phyloP scores from a whole-genome alignment of 2,797 vertebrate genomes.

The Neostethus bicornis region DNA sequence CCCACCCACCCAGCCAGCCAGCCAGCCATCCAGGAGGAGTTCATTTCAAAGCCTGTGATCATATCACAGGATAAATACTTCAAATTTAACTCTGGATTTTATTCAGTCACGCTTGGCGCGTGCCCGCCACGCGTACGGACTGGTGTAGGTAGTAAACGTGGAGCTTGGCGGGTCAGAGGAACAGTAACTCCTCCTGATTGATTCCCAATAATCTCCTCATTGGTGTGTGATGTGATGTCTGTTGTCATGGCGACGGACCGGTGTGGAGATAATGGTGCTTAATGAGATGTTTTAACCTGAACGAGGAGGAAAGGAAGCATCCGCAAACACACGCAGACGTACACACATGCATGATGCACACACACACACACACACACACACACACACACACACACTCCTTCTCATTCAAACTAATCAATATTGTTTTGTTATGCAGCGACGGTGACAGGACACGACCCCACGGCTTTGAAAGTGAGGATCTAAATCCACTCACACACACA shows the following conservation, averaged over 20 bases:
- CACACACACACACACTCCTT: slow-evolving; percentile 27
- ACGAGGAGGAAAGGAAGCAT: slow-evolving; percentile 46
- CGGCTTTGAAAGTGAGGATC: slow-evolving; percentile 21
- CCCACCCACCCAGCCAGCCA: slow-evolving; percentile 20
- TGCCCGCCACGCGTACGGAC: no score
- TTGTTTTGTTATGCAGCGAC: slow-evolving; percentile 30
- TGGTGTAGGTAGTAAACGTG: slow-evolving; percentile 66
- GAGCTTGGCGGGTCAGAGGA: slow-evolving; percentile 62
- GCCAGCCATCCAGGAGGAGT: no score
- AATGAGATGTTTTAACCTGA: slow-evolving; percentile 73
- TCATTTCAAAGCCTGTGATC: slow-evolving; percentile 52
- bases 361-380: no score
- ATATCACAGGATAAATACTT: slow-evolving; percentile 15
- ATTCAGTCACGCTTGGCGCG: slow-evolving; percentile 1
- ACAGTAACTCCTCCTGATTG: slow-evolving; percentile 67
- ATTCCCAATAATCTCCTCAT: slow-evolving; percentile 72
- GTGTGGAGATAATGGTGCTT: slow-evolving; percentile 55
- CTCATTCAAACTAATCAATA: slow-evolving; percentile 43
- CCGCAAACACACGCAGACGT: slow-evolving; percentile 30
- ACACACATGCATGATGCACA: no score
- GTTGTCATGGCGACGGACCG: slow-evolving; percentile 56
- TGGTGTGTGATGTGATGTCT: slow-evolving; percentile 26
- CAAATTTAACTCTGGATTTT: slow-evolving; percentile 7
- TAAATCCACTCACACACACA: slow-evolving; percentile 35
- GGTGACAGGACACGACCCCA: slow-evolving; percentile 31